These are phyloP conservation scores for Orestias chungarensis DNA, from an alignment of 2,797 vertebrate species.

Conservation along the genomic window DNA sequence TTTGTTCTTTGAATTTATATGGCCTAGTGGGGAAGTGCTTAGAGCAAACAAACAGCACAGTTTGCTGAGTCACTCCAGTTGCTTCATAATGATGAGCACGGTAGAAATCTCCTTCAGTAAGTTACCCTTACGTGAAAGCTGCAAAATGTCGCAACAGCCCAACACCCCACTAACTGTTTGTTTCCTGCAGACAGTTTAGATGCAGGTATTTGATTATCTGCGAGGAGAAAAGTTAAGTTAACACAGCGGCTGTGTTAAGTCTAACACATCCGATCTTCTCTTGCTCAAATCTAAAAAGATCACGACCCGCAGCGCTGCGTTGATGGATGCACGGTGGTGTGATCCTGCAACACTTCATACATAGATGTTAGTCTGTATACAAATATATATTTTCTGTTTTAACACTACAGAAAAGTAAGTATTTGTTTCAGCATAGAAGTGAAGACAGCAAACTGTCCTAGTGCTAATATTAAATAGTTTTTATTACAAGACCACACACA, in stretches of 20 bases:
- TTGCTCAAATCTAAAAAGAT: not conserved
- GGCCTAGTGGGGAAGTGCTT: not conserved
- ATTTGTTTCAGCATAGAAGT: not conserved
- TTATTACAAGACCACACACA: too few species aligned
- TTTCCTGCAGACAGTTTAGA: not conserved
- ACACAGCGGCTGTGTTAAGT: not conserved
- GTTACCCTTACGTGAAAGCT: not conserved
- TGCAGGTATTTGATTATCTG: not conserved
- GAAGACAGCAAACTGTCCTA: not conserved
- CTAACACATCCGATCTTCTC: not conserved
- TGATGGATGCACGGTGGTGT: not conserved
- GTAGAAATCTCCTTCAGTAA: too few species aligned
- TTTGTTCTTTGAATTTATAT: slow-evolving; percentile 24
- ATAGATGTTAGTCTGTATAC: not conserved
- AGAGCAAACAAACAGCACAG: slow-evolving; percentile 4
- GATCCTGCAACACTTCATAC: not conserved
- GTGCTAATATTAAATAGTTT: too few species aligned
- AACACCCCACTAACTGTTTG: not conserved
- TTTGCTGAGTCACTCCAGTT: slow-evolving; percentile 32
- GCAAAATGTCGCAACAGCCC: not conserved
- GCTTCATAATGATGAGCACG: not conserved
- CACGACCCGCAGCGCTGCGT: not conserved
- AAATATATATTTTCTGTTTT: too few species aligned
- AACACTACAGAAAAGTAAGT: not conserved
- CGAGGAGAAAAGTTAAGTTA: too few species aligned